phyloP scores from a whole-genome alignment of 2,113 vertebrate species.

The Macquaria australasica region DNA sequence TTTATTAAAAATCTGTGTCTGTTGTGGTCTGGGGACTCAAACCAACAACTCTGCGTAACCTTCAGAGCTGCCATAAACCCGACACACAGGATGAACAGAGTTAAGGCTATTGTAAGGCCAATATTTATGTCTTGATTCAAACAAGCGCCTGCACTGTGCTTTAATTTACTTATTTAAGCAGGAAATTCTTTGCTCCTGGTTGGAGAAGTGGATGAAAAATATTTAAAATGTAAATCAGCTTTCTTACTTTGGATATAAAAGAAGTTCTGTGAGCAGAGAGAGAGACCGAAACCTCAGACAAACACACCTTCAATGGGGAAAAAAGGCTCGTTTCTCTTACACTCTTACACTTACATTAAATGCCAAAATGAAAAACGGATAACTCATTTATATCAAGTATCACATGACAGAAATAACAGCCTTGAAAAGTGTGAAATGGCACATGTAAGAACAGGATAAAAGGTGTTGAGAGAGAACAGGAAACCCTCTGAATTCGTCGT shows the following conservation, averaged over 20 bases:
- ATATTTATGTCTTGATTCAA: neutral
- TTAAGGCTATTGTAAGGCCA: neutral
- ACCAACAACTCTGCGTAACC: neutral
- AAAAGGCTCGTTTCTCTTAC: neutral
- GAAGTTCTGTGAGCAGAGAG: conserved; percentile 4
- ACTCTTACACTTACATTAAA: neutral
- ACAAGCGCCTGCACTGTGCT: neutral
- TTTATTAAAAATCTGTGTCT: neutral
- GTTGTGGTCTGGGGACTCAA: neutral
- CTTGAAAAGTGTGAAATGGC: too few species aligned
- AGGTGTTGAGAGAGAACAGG: neutral
- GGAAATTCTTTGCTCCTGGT: conserved; percentile 4
- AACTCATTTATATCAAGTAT: neutral
- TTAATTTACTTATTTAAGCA: neutral
- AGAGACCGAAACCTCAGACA: neutral
- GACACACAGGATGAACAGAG: neutral
- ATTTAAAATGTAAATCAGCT: conserved; percentile 4
- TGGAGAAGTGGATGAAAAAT: neutral
- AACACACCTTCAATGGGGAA: neutral
- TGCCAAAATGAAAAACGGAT: neutral
- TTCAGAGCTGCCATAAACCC: neutral
- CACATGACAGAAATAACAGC: neutral
- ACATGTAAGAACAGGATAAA: neutral
- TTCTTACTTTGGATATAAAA: neutral
- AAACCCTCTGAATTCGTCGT: neutral